These are phyloP conservation scores for Protonemura montana DNA, from an alignment of 2,888 invertebrate genomes.

Conservation along the genomic window DNA sequence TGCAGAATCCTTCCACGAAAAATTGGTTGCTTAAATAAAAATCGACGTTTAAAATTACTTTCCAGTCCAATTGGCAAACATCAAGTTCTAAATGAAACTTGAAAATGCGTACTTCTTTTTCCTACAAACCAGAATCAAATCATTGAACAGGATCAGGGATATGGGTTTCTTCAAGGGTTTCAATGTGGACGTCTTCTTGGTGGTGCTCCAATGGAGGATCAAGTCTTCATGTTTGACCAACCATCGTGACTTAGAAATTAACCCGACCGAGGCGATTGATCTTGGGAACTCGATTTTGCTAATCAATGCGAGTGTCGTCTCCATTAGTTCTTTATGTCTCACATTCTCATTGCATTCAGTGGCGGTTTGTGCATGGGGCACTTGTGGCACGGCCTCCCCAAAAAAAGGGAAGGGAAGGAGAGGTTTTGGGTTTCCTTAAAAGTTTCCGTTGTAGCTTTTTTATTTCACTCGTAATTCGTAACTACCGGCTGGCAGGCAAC, in stretches of 20 bases:
- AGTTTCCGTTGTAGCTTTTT: no score
- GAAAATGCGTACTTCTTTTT: neutral
- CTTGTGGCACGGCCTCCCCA: no score
- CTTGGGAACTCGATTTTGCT: neutral
- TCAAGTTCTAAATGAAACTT: neutral
- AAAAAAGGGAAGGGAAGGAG: no score
- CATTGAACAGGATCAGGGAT: neutral
- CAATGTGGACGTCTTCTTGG: neutral
- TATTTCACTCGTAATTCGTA: no score
- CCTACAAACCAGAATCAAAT: neutral
- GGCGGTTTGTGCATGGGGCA: no score
- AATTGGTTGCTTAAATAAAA: neutral
- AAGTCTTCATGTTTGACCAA: neutral
- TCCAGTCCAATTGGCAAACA: neutral
- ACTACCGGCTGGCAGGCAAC: no score
- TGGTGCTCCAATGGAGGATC: neutral
- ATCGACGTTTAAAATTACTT: neutral
- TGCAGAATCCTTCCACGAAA: neutral
- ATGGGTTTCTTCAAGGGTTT: neutral
- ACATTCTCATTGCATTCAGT: neutral
- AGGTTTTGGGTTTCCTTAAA: no score
- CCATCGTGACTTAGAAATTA: neutral
- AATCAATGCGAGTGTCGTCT: neutral
- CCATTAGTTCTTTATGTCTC: neutral
- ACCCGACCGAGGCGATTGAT: neutral